Base-by-base conservation (phyloP, 2,113 vertebrate genomes). In the Bubo bubo region DNA sequence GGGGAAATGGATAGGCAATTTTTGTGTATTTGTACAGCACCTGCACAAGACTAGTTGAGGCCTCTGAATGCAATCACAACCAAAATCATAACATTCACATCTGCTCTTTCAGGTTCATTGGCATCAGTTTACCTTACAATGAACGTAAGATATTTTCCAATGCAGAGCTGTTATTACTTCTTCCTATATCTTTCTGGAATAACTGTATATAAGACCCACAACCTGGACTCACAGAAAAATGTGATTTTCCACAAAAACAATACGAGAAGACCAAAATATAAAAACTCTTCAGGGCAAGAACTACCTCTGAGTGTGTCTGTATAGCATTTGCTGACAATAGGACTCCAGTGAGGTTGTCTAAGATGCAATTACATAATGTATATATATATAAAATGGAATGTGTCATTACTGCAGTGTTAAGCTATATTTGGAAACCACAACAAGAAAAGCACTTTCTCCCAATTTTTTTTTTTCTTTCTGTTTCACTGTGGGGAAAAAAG, bases 321-420 rank as follows among this genome's bases (percentile, higher is more conserved):
- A 35, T 59, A 56, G 28, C 43, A 53, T 68, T 75, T 96, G 66
- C 84, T 93, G 74, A 95, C 73, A 89, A 68, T 58, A 81, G 91
- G 60, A 60, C 49, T 79, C 73, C 49, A 45, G 66, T 70, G 87
- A 95, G 60, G 43, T 45, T 68, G 77, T 79, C 91, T 93, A 50
- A 88, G 66, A 52, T 73, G 24, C 77, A 82, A 91, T 96, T 96
- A 93, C 87, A 86, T 96, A 94, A 96, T 73, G 62, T 67, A 58
- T 79, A 80, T 81, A 58, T 84, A 81, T 84, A 90, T 45, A 86
- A 32, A 95, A 90, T 43, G 27, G 66, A 59, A 92, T 95, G 91
- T 97, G 91, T 92, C 93, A 95, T 95, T 95, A 84, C 91, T 97
- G 95, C 95, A 82, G 86, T 87, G 76, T 71, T 84, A 79, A 81